Conservation (phyloP, 2,113 vertebrate species). For the Leucopsar rothschildi region DNA sequence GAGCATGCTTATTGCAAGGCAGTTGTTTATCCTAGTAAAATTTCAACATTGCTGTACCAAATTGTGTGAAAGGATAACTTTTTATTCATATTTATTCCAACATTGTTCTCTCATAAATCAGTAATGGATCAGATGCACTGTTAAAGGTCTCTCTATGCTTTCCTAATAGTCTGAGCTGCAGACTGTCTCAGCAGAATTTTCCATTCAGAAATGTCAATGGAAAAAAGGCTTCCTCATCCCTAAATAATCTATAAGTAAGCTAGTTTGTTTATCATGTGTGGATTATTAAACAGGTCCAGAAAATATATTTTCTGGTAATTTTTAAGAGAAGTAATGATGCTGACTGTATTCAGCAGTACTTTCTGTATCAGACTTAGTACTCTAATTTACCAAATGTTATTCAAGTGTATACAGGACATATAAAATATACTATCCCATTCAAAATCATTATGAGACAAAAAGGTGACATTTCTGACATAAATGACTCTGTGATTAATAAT, state of each 20-base stretch:
- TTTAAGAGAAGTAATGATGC: neutral
- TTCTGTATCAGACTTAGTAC: neutral
- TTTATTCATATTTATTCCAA: constrained; percentile 2
- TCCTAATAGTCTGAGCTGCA: neutral
- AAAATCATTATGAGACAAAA: neutral
- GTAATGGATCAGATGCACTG: neutral
- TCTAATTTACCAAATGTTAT: neutral
- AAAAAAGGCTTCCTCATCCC: constrained; percentile 6
- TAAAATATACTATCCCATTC: neutral
- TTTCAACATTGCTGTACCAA: neutral
- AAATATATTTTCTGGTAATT: neutral
- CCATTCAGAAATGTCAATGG: neutral
- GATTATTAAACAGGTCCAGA: constrained; percentile 15
- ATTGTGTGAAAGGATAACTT: constrained; percentile 7
- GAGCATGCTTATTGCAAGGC: neutral
- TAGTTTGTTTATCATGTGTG: neutral
- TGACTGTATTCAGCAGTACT: neutral
- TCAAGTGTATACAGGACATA: neutral
- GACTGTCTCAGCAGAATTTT: constrained; percentile 15
- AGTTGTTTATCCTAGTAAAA: constrained; percentile 13
- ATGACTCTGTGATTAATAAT: neutral
- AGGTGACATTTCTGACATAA: neutral
- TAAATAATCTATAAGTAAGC: neutral
- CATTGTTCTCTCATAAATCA: constrained; percentile 33
- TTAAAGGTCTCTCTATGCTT: neutral